These are phyloP conservation scores for Isaurus tuberculatus DNA, from an alignment of 92 coral and sea anemone species.

Conservation along the genomic window DNA sequence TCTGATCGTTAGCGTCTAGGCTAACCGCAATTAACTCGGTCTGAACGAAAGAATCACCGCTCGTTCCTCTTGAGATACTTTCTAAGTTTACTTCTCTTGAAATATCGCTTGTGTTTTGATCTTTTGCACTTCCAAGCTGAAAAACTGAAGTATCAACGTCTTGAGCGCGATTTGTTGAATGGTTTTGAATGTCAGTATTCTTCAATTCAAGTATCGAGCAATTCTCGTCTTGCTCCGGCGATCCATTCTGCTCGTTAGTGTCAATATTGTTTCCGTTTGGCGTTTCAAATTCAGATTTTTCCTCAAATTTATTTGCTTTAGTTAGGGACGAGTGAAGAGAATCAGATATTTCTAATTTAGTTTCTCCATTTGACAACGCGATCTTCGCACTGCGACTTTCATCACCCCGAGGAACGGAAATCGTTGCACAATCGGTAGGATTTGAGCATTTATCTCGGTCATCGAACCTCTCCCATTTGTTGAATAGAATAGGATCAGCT, in stretches of 20 bases:
- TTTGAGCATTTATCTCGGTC: slow-evolving; percentile 52
- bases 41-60: slow-evolving; percentile 20
- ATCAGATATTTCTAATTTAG: background rate
- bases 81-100: background rate
- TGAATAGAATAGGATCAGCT: slow-evolving; percentile 40
- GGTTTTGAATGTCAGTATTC: background rate
- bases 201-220: slow-evolving; percentile 3
- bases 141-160: background rate
- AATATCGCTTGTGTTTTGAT: slow-evolving; percentile 12
- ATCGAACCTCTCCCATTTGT: slow-evolving; percentile 73
- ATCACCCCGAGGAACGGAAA: slow-evolving; percentile 28
- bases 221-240: background rate
- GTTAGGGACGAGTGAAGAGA: background rate
- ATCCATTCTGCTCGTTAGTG: background rate
- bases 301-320: background rate
- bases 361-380: slow-evolving; percentile 27
- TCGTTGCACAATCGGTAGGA: slow-evolving; percentile 10
- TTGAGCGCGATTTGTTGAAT: background rate
- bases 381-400: slow-evolving; percentile 13
- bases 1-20: slow-evolving; percentile 14
- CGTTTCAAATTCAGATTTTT: background rate
- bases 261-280: background rate
- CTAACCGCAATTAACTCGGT: slow-evolving; percentile 34
- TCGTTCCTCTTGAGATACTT: slow-evolving; percentile 2
- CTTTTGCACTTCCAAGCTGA: slow-evolving; percentile 8